These are phyloP conservation scores for Mesorhabditis sp. DNA, from an alignment of 2,888 invertebrate genomes.

Conservation along the genomic window DNA sequence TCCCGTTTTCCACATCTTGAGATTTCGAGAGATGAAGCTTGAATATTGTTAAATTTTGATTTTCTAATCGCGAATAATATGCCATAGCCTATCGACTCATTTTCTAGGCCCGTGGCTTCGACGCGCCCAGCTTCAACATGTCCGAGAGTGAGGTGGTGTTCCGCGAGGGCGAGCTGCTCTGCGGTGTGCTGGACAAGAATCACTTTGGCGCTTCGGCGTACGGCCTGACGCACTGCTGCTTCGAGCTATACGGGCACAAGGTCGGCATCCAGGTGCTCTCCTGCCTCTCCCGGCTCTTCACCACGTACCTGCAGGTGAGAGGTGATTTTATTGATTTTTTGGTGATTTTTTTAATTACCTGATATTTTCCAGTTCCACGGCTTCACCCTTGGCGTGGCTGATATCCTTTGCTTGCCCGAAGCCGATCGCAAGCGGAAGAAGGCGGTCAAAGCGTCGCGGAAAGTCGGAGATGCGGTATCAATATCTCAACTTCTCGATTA, in stretches of 20 bases:
- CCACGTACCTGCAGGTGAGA: slow-evolving; percentile 75
- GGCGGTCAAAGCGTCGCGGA: slow-evolving; percentile 49
- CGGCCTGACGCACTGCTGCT: slow-evolving; percentile 88
- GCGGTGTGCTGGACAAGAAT: slow-evolving; percentile 89
- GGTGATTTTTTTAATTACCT: too few species aligned
- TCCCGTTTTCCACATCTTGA: too few species aligned
- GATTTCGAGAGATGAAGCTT: too few species aligned
- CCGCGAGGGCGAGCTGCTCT: slow-evolving; percentile 76
- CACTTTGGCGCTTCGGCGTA: slow-evolving; percentile 93
- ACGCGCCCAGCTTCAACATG: slow-evolving; percentile 64
- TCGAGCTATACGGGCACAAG: slow-evolving; percentile 87
- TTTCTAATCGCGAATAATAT: too few species aligned
- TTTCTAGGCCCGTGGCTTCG: slow-evolving; percentile 22
- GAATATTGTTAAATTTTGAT: too few species aligned
- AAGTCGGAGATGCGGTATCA: slow-evolving; percentile 41
- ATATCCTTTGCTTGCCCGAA: slow-evolving; percentile 76
- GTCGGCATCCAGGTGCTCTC: slow-evolving; percentile 79
- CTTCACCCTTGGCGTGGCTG: slow-evolving; percentile 89
- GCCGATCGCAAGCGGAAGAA: slow-evolving; percentile 71
- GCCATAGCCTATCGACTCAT: neutral
- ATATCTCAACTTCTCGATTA: neutral
- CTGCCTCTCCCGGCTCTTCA: slow-evolving; percentile 86
- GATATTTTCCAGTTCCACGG: slow-evolving; percentile 66
- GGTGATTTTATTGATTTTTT: neutral
- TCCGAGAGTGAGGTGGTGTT: slow-evolving; percentile 82